These are phyloP conservation scores for Apeira syringaria DNA, from an alignment of 2,888 invertebrate genomes.

Conservation along the genomic window DNA sequence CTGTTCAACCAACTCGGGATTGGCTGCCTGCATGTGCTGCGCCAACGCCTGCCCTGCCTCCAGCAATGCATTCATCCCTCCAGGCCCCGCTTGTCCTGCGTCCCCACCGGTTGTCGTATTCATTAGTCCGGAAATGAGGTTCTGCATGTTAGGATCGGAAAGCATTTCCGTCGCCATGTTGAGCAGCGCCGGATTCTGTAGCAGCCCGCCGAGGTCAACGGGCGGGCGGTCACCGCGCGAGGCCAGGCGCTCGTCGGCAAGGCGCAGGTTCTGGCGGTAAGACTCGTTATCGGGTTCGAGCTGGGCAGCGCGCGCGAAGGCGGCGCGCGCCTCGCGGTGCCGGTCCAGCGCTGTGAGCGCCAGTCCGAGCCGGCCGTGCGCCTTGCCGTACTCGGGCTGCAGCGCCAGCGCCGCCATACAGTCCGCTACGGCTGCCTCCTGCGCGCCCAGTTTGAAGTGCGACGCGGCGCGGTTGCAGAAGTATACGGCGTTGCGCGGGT, in stretches of 20 bases:
- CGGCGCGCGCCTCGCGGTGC: constrained; percentile 92
- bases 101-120: constrained; percentile 42
- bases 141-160: constrained; percentile 92
- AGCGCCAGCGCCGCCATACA: constrained; percentile 94
- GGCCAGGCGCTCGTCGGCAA: constrained; percentile 88
- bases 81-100: constrained; percentile 39
- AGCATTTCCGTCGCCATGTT: constrained; percentile 94
- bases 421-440: constrained; percentile 93
- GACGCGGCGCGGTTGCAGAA: constrained; percentile 99
- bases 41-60: constrained; percentile 91
- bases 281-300: constrained; percentile 96
- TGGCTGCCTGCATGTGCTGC: constrained; percentile 90
- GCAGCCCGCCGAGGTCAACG: constrained; percentile 85
- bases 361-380: constrained; percentile 95
- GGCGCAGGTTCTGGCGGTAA: constrained; percentile 92
- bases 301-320: constrained; percentile 94
- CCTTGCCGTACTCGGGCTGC: constrained; percentile 97
- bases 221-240: constrained; percentile 86
- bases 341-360: constrained; percentile 93
- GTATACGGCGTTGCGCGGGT: constrained; percentile 95
- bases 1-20: constrained; percentile 92
- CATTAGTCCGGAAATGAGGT: constrained; percentile 87
- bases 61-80: constrained; percentile 67
- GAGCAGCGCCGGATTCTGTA: constrained; percentile 92
- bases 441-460: constrained; percentile 93